A percentile compares a stretch with the other conserved stretches of the same genome.
phyloP scores from a whole-genome alignment of 1,140 invertebrate species.

The Idris sp. region DNA sequence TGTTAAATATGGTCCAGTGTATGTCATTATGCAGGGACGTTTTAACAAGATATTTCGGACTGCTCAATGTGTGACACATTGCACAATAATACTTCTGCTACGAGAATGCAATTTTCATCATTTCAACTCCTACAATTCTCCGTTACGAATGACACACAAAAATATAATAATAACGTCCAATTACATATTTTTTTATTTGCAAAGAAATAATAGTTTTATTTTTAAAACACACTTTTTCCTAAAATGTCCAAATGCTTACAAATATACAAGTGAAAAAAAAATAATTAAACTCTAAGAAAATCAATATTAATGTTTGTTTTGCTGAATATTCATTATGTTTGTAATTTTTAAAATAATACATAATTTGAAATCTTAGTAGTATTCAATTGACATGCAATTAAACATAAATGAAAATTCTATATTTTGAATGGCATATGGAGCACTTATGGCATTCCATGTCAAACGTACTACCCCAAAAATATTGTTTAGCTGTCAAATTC shows the following conservation, averaged over 20 bases:
- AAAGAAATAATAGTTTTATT: background rate
- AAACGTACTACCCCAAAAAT: no score
- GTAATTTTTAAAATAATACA: slow-evolving; percentile 22
- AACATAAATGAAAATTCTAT: slow-evolving; percentile 53
- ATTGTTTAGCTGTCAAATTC: no score
- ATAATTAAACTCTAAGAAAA: no score
- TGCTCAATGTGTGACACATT: slow-evolving; percentile 17
- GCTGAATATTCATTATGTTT: background rate
- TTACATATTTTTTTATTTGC: background rate
- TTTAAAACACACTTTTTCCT: no score
- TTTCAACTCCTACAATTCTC: slow-evolving; percentile 20
- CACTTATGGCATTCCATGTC: no score
- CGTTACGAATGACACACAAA: slow-evolving; percentile 24
- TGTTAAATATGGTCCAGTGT: no score
- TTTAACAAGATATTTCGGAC: slow-evolving; percentile 15
- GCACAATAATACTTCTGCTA: slow-evolving; percentile 15
- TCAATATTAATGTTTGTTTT: no score
- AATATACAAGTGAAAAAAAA: no score
- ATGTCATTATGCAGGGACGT: background rate
- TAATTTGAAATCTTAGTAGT: slow-evolving; percentile 34
- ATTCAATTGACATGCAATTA: slow-evolving; percentile 45
- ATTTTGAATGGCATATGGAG: slow-evolving; percentile 56
- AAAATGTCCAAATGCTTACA: no score
- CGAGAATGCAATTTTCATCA: slow-evolving; percentile 31
- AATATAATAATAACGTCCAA: slow-evolving; percentile 2